A percentile compares a stretch with the other conserved stretches of the same genome.
Conservation (phyloP, 2,113 vertebrate species). For the Daphoenositta chrysoptera region DNA sequence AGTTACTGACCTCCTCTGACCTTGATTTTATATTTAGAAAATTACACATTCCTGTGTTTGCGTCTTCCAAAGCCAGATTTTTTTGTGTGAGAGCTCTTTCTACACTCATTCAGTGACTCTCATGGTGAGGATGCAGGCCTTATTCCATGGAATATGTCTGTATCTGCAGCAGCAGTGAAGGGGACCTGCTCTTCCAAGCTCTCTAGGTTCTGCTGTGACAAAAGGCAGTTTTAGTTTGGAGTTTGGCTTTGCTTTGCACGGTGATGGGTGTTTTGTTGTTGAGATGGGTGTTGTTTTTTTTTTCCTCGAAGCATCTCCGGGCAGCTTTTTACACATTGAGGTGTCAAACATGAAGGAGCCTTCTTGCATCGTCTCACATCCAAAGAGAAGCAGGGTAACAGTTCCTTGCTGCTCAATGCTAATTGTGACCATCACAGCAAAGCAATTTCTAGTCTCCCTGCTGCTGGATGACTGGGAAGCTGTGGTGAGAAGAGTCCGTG, state of each 20-base stretch:
- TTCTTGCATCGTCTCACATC: background rate
- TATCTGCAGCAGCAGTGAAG: background rate
- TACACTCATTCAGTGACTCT: background rate
- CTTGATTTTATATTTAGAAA: constrained; percentile 55
- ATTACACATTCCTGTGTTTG: constrained; percentile 19
- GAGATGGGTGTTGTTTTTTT: background rate
- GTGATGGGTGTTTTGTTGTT: background rate
- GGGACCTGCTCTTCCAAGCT: background rate
- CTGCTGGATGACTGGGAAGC: background rate
- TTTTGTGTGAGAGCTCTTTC: background rate
- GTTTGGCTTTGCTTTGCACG: background rate
- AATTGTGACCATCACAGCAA: background rate
- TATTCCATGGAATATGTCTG: background rate
- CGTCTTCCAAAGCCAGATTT: background rate
- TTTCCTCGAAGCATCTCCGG: background rate
- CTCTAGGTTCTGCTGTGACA: background rate
- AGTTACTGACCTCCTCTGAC: constrained; percentile 7
- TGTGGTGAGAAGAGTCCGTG: background rate
- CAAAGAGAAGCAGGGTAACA: background rate
- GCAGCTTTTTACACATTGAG: background rate
- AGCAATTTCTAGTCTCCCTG: background rate
- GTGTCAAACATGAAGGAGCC: background rate
- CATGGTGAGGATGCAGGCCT: background rate
- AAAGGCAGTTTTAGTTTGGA: background rate
- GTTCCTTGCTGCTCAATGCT: background rate